A percentile compares a stretch with the other conserved stretches of the same genome.
phyloP scores from a whole-genome alignment of 2,797 vertebrate species.

The Crenichthys baileyi region DNA sequence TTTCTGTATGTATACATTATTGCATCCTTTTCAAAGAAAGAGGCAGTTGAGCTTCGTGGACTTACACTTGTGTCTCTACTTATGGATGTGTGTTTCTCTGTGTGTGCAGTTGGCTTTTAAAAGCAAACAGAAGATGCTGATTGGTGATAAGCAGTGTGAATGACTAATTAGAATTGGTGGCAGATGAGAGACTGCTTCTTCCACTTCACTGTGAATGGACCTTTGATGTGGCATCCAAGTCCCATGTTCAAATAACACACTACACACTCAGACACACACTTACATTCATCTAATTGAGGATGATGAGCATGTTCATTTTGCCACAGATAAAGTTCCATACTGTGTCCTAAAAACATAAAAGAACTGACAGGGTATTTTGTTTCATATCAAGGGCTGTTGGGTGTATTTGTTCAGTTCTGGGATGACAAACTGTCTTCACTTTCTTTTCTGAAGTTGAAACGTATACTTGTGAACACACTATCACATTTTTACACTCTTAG shows the following conservation, averaged over 20 bases:
- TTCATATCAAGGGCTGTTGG: not conserved
- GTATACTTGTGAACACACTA: not conserved
- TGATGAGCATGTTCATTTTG: conserved; percentile 22
- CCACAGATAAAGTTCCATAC: conserved; percentile 32
- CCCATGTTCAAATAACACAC: conserved; percentile 37
- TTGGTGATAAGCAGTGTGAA: conserved; percentile 72
- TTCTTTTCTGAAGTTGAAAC: not conserved
- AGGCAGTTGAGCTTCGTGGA: not conserved
- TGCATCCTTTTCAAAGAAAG: not conserved
- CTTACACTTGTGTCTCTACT: conserved; percentile 10
- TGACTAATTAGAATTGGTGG: conserved; percentile 75
- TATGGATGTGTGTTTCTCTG: not conserved
- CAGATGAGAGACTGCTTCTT: conserved; percentile 42
- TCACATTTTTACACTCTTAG: not conserved
- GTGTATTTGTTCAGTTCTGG: not conserved
- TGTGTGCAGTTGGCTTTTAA: conserved; percentile 28
- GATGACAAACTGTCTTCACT: not conserved
- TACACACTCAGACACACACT: conserved; percentile 28
- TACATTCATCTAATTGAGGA: conserved; percentile 33
- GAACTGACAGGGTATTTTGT: conserved; percentile 8
- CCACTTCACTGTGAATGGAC: conserved; percentile 71
- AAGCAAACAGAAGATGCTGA: conserved; percentile 70
- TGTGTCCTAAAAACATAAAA: conserved; percentile 24
- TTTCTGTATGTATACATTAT: not conserved
- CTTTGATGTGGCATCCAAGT: conserved; percentile 70